phyloP scores from a whole-genome alignment of 2,797 vertebrate species.

The Poeciliopsis gracilis region DNA sequence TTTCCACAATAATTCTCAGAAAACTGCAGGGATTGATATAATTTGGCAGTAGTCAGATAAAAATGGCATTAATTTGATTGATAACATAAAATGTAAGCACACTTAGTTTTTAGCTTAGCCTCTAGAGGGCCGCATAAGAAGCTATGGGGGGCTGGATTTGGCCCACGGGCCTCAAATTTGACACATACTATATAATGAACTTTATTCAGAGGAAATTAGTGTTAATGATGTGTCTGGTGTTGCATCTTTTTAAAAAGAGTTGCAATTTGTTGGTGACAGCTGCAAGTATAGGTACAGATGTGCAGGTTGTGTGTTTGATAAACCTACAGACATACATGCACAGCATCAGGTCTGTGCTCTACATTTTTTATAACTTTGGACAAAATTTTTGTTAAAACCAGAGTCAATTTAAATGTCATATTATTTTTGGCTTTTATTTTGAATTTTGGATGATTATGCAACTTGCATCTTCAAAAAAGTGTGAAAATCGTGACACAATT shows the following conservation, averaged over 20 bases:
- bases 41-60: too few species aligned
- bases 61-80: too few species aligned
- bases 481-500: too few species aligned
- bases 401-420: not conserved
- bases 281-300: slow-evolving; percentile 1
- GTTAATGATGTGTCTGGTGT: not conserved
- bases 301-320: not conserved
- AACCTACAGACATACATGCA: not conserved
- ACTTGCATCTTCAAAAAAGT: not conserved
- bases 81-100: too few species aligned
- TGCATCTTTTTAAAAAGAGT: not conserved
- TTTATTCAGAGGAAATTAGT: not conserved
- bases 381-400: not conserved
- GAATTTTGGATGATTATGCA: not conserved
- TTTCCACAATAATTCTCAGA: too few species aligned
- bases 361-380: not conserved
- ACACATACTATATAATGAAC: too few species aligned
- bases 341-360: too few species aligned
- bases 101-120: too few species aligned
- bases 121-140: too few species aligned
- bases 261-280: not conserved
- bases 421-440: not conserved
- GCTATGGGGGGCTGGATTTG: too few species aligned
- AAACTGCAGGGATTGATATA: too few species aligned
- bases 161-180: too few species aligned